phyloP scores from a whole-genome alignment of 2,797 vertebrate species.

The Pseudochromis fuscus region DNA sequence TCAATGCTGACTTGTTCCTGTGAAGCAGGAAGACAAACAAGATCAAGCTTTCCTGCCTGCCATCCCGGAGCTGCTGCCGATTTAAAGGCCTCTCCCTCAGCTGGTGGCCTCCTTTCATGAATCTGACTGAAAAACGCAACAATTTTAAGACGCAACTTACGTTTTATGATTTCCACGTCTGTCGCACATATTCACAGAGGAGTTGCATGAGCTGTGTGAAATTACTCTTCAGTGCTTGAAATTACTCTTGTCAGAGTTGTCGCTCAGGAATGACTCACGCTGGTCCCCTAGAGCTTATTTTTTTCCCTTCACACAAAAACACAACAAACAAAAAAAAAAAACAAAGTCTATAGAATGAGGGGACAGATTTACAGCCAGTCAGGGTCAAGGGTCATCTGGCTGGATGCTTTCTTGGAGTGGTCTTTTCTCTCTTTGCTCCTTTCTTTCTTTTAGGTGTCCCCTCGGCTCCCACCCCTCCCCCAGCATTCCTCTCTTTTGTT shows the following conservation, averaged over 20 bases:
- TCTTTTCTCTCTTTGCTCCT: constrained; percentile 79
- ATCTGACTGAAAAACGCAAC: constrained; percentile 18
- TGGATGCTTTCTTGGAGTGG: constrained; percentile 85
- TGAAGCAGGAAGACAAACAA: constrained; percentile 79
- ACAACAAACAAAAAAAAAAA: constrained; percentile 70
- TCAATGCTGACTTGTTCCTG: constrained; percentile 73
- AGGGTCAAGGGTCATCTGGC: constrained; percentile 81
- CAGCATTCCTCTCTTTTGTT: constrained; percentile 85
- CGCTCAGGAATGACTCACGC: constrained; percentile 48
- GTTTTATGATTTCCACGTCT: constrained; percentile 47
- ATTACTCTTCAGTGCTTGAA: constrained; percentile 39
- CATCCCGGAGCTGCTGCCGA: constrained; percentile 35
- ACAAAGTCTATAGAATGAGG: constrained; percentile 71
- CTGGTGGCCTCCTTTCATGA: constrained; percentile 51
- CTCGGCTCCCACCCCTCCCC: constrained; percentile 82
- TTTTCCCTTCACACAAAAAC: constrained; percentile 51
- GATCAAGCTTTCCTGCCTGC: constrained; percentile 63
- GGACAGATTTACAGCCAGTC: constrained; percentile 86
- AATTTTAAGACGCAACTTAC: constrained; percentile 34
- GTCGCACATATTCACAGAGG: not conserved
- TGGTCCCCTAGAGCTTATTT: constrained; percentile 54
- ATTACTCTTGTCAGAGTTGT: constrained; percentile 50
- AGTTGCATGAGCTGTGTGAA: constrained; percentile 18
- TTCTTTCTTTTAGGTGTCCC: constrained; percentile 82
- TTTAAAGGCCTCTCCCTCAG: constrained; percentile 57